Evolutionary conservation across 2,113 vertebrate genomes (phyloP).

Genomic region (Mus pahari): DNA sequence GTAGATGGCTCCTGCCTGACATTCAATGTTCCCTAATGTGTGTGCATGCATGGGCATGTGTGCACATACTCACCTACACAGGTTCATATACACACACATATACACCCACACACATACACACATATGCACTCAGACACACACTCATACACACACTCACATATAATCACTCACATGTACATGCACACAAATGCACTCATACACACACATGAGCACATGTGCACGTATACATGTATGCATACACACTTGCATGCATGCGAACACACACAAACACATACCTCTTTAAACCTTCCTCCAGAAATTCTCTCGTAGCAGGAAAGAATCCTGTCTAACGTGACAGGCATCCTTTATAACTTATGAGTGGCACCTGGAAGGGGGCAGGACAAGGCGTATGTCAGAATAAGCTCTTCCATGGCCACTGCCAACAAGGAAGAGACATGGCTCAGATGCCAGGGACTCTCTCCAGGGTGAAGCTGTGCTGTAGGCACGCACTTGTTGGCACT

Average conservation of each 20-base stretch:
- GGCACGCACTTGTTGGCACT: background rate
- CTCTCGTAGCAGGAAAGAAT: background rate
- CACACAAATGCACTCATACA: background rate
- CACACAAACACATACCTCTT: background rate
- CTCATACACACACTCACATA: background rate
- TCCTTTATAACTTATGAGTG: background rate
- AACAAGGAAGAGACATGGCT: background rate
- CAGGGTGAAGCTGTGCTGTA: background rate
- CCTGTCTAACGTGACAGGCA: background rate
- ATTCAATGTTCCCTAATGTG: background rate
- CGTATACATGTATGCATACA: background rate
- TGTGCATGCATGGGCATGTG: too few relatives aligned
- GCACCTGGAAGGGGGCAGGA: background rate
- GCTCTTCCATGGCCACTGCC: background rate
- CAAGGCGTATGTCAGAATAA: background rate
- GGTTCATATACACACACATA: background rate
- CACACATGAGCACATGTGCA: background rate
- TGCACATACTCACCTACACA: background rate
- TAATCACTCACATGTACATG: background rate
- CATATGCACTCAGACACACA: background rate
- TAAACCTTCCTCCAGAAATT: constrained; percentile 8
- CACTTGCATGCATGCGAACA: background rate
- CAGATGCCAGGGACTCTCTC: background rate
- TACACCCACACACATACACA: background rate
- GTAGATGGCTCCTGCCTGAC: background rate